Conservation (phyloP, 53 echinoderm and acorn worm species). For the Echinarachnius parma region DNA sequence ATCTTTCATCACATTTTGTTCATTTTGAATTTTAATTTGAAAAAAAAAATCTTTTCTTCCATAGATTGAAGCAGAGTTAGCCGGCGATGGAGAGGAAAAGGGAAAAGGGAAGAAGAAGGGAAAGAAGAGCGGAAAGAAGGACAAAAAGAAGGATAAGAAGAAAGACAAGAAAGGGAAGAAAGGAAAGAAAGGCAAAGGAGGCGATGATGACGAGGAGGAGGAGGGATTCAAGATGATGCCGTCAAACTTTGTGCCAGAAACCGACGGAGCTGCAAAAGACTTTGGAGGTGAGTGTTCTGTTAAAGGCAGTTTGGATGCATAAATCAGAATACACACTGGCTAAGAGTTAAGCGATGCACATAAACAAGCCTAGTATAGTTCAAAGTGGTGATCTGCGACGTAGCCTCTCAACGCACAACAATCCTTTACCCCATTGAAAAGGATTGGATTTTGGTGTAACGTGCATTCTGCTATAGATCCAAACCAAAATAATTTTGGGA, state of each 20-base stretch:
- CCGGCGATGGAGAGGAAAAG: constrained; percentile 89
- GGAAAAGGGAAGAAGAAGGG: constrained; percentile 87
- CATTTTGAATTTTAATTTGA: too few species aligned
- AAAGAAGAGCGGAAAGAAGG: constrained; percentile 82
- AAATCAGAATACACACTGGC: too few species aligned
- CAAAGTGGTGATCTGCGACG: too few species aligned
- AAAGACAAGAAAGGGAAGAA: constrained; percentile 98
- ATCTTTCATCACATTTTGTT: neutral
- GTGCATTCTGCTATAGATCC: too few species aligned
- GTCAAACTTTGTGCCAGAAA: constrained; percentile 76
- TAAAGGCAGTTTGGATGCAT: too few species aligned
- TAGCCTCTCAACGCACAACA: too few species aligned
- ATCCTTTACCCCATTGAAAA: too few species aligned
- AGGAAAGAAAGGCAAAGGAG: constrained; percentile 93
- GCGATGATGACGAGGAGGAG: constrained; percentile 98
- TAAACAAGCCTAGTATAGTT: too few species aligned
- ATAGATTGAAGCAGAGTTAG: constrained; percentile 91
- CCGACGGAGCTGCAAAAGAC: constrained; percentile 59
- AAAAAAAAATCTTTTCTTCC: neutral
- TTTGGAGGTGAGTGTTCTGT: constrained; percentile 85
- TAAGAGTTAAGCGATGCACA: too few species aligned
- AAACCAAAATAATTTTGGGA: too few species aligned
- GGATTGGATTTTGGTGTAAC: too few species aligned
- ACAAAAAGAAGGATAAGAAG: constrained; percentile 94
- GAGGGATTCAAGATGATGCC: constrained; percentile 95